These are phyloP conservation scores for Drosophila rellima DNA, from an alignment of 2,888 invertebrate genomes.

Conservation along the genomic window DNA sequence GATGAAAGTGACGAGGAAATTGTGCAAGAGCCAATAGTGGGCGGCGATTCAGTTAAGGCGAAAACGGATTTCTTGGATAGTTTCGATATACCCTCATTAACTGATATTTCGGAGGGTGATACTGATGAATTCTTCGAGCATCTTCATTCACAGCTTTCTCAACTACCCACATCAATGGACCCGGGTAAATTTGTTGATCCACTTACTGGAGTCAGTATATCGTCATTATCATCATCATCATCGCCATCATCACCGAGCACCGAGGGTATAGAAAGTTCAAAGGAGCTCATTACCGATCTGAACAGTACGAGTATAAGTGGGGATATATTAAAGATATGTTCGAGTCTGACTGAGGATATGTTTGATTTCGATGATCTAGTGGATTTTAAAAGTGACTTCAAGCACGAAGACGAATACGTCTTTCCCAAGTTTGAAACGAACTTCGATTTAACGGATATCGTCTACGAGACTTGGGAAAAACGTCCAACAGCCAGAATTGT, in stretches of 20 bases:
- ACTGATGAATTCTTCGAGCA: neutral
- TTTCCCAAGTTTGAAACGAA: neutral
- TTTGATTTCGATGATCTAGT: neutral
- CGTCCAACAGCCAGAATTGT: neutral
- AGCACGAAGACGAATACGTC: neutral
- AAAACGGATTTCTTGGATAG: constrained; percentile 55
- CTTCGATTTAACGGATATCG: too few species aligned
- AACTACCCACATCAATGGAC: neutral
- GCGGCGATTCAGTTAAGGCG: constrained; percentile 34
- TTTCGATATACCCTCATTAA: constrained; percentile 54
- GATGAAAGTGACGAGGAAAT: neutral
- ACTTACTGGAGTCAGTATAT: neutral
- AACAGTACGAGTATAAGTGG: neutral
- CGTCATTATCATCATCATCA: neutral
- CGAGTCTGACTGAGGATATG: neutral
- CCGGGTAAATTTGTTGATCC: constrained; percentile 22
- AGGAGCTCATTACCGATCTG: too few species aligned
- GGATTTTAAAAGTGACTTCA: neutral
- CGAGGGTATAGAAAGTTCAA: neutral
- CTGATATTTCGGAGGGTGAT: constrained; percentile 41
- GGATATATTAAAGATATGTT: neutral
- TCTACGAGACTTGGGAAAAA: neutral
- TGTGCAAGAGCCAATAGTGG: neutral
- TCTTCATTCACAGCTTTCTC: neutral
- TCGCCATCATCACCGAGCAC: neutral